These are phyloP conservation scores for Sisor rabdophorus DNA, from an alignment of 2,113 vertebrate genomes.

Conservation along the genomic window DNA sequence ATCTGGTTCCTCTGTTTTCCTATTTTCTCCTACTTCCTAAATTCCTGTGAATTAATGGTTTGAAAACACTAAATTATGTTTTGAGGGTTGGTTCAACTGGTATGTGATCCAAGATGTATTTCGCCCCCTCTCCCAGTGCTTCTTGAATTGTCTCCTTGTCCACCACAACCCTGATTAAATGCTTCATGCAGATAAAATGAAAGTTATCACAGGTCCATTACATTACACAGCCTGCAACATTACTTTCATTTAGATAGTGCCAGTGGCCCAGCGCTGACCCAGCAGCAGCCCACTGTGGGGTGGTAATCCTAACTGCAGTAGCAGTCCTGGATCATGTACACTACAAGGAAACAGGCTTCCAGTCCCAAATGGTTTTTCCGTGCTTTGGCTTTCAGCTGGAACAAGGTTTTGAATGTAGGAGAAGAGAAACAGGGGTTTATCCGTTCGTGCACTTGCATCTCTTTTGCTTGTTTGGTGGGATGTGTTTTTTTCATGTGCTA, in stretches of 20 bases:
- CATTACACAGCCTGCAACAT: neutral
- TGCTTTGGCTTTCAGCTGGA: constrained; percentile 35
- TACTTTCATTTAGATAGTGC: neutral
- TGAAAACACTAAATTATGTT: neutral
- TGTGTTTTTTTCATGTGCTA: neutral
- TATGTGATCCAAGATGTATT: neutral
- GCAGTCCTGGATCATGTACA: constrained; percentile 26
- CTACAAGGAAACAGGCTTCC: constrained; percentile 20
- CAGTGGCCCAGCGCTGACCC: constrained; percentile 9
- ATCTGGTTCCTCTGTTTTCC: neutral
- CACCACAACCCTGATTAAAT: neutral
- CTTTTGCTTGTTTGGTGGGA: neutral
- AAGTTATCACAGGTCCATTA: neutral
- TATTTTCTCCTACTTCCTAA: neutral
- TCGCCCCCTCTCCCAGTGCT: neutral
- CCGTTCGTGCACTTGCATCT: constrained; percentile 18
- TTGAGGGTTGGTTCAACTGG: too few relatives aligned
- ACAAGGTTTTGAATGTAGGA: neutral
- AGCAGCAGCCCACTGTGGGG: neutral
- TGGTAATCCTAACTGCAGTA: constrained; percentile 25
- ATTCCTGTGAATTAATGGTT: neutral
- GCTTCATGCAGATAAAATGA: neutral
- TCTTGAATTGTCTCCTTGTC: neutral
- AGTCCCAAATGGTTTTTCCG: constrained; percentile 33
- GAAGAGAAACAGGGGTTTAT: constrained; percentile 5